Base-by-base conservation (phyloP, 2,888 invertebrate genomes). In the Steinernema scapterisci region DNA sequence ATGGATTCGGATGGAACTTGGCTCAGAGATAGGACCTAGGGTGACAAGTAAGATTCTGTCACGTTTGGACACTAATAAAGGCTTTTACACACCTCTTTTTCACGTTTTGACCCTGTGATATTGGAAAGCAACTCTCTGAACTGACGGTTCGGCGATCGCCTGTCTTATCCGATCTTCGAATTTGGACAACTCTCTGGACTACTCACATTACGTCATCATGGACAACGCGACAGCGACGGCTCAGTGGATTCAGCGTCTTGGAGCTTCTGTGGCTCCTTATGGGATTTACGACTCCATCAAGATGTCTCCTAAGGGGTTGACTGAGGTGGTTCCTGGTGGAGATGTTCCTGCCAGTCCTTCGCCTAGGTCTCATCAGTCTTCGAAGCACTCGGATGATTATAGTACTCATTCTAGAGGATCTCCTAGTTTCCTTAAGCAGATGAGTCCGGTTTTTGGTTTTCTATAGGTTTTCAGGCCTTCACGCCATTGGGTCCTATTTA, bases 351-450 rank as follows among this genome's bases (percentile, higher is more conserved):
- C 11, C 21, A 52, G 52, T 23, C 52, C 63, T 25, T 63, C 63
- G 16, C 31, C 63, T 27, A 7, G 1, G 5, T 23, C 54, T 19
- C 21, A 3, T 9, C 27, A 16, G 31, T 63, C 63, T 25, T 3
- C 63, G 2, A n/a, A 31, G 63, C 63, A 63, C 31, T 63, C 63
- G 16, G 63, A 63, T n/a, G 63, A 63, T 31, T 27, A 63, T n/a
- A n/a, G n/a, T 16, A 63, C 63, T 5, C 63, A 63, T 25, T 63
- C 63, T 27, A 27, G 63, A 25, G 63, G 63, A 3, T 63, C 63
- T 27, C 63, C 63, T 16, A 63, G 63, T 25, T 63, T 31, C 7
- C 63, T 63, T 27, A 63, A 63, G 16, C 31, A 63, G 63, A 31
- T 63, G 21, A 23, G n/a, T n/a, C n/a, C n/a, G n/a, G n/a, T n/a